Evolutionary conservation across 2,888 invertebrate genomes (phyloP).

Genomic region (Salpingus planirostris): DNA sequence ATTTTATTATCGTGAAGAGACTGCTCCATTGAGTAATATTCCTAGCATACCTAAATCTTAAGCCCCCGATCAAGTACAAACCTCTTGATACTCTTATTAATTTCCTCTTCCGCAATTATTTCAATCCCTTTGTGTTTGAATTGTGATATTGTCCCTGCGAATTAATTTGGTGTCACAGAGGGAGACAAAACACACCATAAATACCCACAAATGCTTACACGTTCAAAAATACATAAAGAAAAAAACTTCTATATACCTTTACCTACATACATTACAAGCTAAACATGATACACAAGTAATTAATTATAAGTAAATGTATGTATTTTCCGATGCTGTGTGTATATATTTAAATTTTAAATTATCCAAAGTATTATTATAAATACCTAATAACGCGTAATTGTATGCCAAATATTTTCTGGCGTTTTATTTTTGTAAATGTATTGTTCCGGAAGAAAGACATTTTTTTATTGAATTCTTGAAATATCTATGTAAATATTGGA

Average conservation of each 20-base stretch:
- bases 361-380: slow-evolving; percentile 35
- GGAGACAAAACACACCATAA: slow-evolving; percentile 30
- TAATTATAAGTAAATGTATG: slow-evolving; percentile 39
- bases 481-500: slow-evolving; percentile 16
- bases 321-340: slow-evolving; percentile 42
- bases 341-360: slow-evolving; percentile 33
- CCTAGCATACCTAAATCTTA: not conserved
- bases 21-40: no score
- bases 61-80: not conserved
- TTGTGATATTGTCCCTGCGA: no score
- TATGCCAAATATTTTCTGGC: slow-evolving; percentile 39
- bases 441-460: slow-evolving; percentile 18
- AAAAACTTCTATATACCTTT: no score
- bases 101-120: not conserved
- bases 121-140: no score
- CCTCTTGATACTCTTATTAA: slow-evolving; percentile 1
- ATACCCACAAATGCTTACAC: slow-evolving; percentile 42
- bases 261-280: slow-evolving; percentile 27
- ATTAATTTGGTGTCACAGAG: slow-evolving; percentile 31
- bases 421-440: slow-evolving; percentile 29
- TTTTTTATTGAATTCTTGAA: slow-evolving; percentile 14
- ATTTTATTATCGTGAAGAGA: no score
- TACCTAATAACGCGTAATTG: slow-evolving; percentile 35
- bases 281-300: slow-evolving; percentile 24
- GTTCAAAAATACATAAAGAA: slow-evolving; percentile 44